Percentiles rank a stretch among this genome's conserved stretches.
Conservation (phyloP, 2,888 invertebrate species). For the Melanargia galathea region DNA sequence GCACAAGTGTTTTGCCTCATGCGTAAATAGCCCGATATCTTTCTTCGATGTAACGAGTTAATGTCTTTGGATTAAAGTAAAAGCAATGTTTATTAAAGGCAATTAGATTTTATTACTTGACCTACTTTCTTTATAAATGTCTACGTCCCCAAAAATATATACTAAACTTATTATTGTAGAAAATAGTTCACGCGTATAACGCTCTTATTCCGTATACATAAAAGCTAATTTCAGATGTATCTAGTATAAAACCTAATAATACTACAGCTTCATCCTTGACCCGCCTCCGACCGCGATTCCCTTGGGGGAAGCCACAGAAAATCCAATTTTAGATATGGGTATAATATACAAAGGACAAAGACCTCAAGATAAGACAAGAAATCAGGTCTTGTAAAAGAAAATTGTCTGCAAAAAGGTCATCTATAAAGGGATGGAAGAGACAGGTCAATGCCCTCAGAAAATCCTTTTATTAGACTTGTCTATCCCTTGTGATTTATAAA, state of each 20-base stretch:
- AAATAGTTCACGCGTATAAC: not conserved
- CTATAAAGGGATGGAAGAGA: not conserved
- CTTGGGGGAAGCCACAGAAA: constrained; percentile 18
- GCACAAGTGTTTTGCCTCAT: not conserved
- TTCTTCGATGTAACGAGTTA: no score
- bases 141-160: constrained; percentile 1
- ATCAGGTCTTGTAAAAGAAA: constrained; percentile 14
- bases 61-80: no score
- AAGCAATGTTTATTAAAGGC: no score
- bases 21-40: no score
- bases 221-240: not conserved
- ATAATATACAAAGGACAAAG: constrained; percentile 6
- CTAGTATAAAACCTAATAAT: not conserved
- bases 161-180: not conserved
- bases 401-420: constrained; percentile 3
- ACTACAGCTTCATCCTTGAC: constrained; percentile 14
- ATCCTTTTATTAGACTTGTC: not conserved
- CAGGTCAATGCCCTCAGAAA: constrained; percentile 8
- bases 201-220: not conserved
- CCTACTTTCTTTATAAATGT: constrained; percentile 2
- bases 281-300: not conserved
- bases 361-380: constrained; percentile 2
- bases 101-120: not conserved
- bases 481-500: not conserved
- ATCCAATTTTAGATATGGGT: constrained; percentile 7